Conservation (phyloP, 2,888 invertebrate genomes). For the Dicroscelio sp. region DNA sequence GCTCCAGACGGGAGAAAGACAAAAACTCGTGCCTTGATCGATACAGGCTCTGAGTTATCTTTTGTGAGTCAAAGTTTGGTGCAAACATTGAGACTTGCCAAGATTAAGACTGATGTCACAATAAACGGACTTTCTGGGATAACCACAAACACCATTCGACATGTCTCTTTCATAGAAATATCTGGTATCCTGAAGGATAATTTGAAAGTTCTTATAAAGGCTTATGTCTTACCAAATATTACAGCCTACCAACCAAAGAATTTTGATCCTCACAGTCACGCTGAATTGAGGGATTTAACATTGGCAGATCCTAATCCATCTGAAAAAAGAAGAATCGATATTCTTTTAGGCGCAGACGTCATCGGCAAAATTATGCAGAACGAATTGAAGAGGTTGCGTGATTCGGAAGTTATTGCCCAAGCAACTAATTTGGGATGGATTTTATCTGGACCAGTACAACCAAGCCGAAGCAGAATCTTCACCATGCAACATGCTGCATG, state of each 20-base stretch:
- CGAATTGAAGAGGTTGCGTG: background rate
- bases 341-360: background rate
- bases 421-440: conserved; percentile 1
- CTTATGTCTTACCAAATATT: background rate
- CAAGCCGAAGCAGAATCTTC: background rate
- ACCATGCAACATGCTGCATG: background rate
- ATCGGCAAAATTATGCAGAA: background rate
- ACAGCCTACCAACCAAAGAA: background rate
- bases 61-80: conserved; percentile 1
- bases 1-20: background rate
- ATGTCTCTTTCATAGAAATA: background rate
- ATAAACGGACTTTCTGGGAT: background rate
- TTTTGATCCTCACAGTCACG: background rate
- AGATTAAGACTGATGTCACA: background rate
- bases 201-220: background rate
- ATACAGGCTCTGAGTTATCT: background rate
- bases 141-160: background rate
- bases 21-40: background rate
- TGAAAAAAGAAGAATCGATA: background rate
- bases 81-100: background rate
- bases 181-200: background rate
- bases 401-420: background rate
- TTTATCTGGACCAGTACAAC: background rate
- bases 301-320: background rate
- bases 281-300: background rate